Evolutionary conservation across 1,140 invertebrate genomes (phyloP).

Genomic region (Drosophila leontia): DNA sequence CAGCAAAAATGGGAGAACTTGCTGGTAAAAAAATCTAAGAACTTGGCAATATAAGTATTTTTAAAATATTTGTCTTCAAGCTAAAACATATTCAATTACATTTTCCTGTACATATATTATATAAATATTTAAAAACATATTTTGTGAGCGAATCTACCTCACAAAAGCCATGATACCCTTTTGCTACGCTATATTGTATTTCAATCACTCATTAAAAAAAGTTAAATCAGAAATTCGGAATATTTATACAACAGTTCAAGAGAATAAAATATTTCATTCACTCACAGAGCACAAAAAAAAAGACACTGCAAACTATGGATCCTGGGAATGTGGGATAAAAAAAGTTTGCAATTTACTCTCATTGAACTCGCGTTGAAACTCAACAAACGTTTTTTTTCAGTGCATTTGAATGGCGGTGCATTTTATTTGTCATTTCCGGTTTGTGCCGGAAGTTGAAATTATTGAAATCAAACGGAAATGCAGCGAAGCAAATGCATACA

Average conservation of each 20-base stretch:
- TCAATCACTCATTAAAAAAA: conserved; percentile 34
- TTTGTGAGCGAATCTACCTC: too few species aligned
- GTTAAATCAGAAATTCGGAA: conserved; percentile 1
- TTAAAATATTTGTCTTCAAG: too few species aligned
- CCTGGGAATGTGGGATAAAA: background rate
- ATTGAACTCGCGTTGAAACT: background rate
- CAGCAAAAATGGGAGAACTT: background rate
- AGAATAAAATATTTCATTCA: conserved; percentile 18
- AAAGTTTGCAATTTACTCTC: background rate
- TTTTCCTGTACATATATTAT: background rate
- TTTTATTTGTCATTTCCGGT: conserved; percentile 81
- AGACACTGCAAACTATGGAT: background rate
- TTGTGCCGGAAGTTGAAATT: conserved; percentile 79
- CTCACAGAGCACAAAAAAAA: background rate
- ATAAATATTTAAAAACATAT: background rate
- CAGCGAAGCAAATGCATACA: conserved; percentile 56
- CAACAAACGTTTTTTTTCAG: conserved; percentile 27
- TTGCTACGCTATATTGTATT: conserved; percentile 7
- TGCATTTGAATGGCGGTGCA: conserved; percentile 60
- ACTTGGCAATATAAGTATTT: background rate
- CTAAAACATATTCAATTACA: too few species aligned
- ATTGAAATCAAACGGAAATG: conserved; percentile 77
- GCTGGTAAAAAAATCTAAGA: background rate
- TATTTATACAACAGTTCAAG: conserved; percentile 12
- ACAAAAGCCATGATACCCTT: background rate